Base-by-base conservation (phyloP, 2,888 invertebrate species). In the Ephialtes manifestator region DNA sequence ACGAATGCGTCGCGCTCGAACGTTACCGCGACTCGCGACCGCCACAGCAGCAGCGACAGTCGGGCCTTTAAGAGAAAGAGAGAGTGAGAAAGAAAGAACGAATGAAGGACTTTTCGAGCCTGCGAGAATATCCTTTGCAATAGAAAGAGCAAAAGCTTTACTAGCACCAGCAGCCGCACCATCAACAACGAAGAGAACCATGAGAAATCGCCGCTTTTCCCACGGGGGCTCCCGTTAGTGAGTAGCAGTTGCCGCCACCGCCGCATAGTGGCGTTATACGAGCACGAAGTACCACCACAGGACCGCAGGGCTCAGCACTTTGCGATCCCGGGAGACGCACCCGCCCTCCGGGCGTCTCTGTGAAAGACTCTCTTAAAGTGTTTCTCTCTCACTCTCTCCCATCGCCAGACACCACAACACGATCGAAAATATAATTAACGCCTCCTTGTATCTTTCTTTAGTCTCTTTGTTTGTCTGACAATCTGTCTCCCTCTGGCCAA, bases 141-240 rank as follows among this genome's bases (percentile, higher is more conserved):
- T 10, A n/a, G 65, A 18, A 65, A 20, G 35, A 53, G 75, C 35
- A 51, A 53, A 76, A 65, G 51, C 28, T 7, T 10, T 18, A n/a
- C 24, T 8, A 39, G 55, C 24, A 51, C 55, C 70, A 67, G 68
- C 31, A 20, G 20, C 28, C 80, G 68, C 71, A 58, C 67, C 20
- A 70, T 31, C 53, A 55, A 55, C 53, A 48, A 46, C 70, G 24
- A 71, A 71, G 71, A 80, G 70, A 82, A 63, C 75, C 82, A 85
- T 85, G 85, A 85, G 85, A 85, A 85, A 85, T 85, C 85, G 82
- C 75, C 83, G 84, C 79, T 87, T 87, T 87, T 87, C 87, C 85
- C 87, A 86, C 87, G 81, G 87, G 87, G 85, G 58, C 87, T 85
- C 87, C 85, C 79, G 80, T 86, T 85, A 84, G 84, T 86, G 82